Base-by-base conservation (phyloP, 2,888 invertebrate species). In the Ecliptopera silaceata region DNA sequence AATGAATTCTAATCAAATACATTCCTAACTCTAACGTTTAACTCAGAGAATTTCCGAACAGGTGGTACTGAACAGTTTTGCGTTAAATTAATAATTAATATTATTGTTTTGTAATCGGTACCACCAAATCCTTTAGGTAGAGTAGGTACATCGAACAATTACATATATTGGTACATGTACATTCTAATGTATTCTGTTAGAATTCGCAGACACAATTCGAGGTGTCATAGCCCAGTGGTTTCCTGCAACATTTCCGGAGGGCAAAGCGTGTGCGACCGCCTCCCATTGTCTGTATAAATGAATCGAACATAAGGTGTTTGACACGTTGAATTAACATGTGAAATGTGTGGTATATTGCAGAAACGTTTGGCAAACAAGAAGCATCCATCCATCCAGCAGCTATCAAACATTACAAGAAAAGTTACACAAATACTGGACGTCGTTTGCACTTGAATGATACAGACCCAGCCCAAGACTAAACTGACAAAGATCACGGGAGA, bases 241-340 rank as follows among this genome's bases (percentile, higher is more conserved):
- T 86, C 86, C 86, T 80, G 86, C 69, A 68, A 66, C 59, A 73
- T 79, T 77, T 85, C 86, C 86, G 85, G 79, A 71, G 76, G 71
- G 65, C 52, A 68, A 68, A 67, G 74, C 71, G 71, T 70, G 61
- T 65, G 66, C 64, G 70, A 65, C 56, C 61, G 56, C 61, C 63
- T 63, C 63, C 69, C 44, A 71, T 70, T 75, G 71, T 71, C 48
- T 45, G 32, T 47, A 56, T 41, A 47, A 50, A 49, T 41, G 46
- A 59, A 54, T 59, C 36, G 22, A 50, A 51, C 56, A 53, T 61
- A 43, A 57, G 47, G 31, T 57, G 47, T 53, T 59, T 53, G 41
- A 61, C 56, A 60, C 58, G 32, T 42, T 26, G 45, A 42, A 50
- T 43, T 43, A 22, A 45, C 45, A 49, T 48, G 31, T 32, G 39